Evolutionary conservation across 2,797 vertebrate genomes (phyloP).

Genomic region (Tenualosa ilisha): DNA sequence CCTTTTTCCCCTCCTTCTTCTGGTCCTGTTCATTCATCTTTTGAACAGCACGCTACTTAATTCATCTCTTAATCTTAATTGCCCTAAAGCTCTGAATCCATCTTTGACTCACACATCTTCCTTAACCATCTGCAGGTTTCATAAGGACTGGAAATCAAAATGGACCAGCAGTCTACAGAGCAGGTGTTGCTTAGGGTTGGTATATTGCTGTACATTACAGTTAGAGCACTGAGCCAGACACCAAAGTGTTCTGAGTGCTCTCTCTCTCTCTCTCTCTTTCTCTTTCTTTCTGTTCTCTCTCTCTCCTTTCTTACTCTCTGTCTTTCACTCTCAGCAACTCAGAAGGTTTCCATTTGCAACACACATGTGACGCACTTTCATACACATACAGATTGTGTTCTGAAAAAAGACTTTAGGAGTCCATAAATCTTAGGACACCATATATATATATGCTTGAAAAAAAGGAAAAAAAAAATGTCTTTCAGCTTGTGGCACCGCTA

Average conservation of each 20-base stretch:
- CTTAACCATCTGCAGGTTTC: neutral
- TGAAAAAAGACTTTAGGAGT: neutral
- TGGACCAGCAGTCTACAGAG: neutral
- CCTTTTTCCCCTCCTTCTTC: neutral
- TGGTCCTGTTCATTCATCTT: neutral
- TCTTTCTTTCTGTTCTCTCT: neutral
- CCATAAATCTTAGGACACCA: slow-evolving; percentile 20
- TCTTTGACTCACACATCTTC: neutral
- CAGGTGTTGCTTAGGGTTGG: neutral
- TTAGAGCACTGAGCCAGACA: neutral
- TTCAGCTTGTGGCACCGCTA: neutral
- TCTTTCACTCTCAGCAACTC: neutral
- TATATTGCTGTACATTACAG: neutral
- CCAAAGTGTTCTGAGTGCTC: neutral
- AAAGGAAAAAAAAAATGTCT: neutral
- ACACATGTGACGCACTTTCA: neutral
- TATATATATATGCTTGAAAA: slow-evolving; percentile 5
- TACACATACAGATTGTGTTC: neutral
- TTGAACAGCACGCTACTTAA: neutral
- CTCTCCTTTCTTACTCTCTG: neutral
- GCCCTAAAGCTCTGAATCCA: slow-evolving; percentile 1
- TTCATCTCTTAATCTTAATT: slow-evolving; percentile 12
- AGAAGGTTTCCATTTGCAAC: slow-evolving; percentile 10
- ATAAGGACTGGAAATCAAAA: neutral
- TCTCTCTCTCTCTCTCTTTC: neutral